A percentile compares a stretch with the other conserved stretches of the same genome.
Evolutionary conservation across 1,140 invertebrate genomes (phyloP).

Genomic region (Spodoptera litura): DNA sequence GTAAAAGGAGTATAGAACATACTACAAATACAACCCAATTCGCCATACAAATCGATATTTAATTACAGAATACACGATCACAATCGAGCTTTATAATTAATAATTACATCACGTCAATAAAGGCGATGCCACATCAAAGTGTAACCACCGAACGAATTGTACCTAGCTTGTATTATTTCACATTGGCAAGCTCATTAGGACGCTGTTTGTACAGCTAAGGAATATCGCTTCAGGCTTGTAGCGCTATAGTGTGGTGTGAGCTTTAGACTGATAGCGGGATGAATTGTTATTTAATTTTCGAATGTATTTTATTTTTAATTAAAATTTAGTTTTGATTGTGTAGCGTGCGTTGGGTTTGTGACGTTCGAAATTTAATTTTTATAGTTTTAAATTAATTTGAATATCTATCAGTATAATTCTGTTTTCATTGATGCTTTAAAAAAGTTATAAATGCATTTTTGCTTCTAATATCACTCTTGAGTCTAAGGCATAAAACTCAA

Average conservation of each 20-base stretch:
- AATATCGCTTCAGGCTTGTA: constrained; percentile 55
- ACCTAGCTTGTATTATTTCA: constrained; percentile 57
- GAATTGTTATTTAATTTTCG: neutral
- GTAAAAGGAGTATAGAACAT: neutral
- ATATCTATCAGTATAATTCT: too few relatives aligned
- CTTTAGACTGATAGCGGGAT: constrained; percentile 8
- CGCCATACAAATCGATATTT: constrained; percentile 7
- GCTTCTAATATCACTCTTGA: too few relatives aligned
- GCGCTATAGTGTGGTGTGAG: constrained; percentile 8
- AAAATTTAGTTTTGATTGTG: too few relatives aligned
- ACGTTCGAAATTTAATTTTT: too few relatives aligned
- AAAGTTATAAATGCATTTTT: too few relatives aligned
- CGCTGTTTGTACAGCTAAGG: constrained; percentile 62
- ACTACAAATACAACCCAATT: neutral
- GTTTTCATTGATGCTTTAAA: too few relatives aligned
- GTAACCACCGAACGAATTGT: constrained; percentile 36
- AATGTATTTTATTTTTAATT: neutral
- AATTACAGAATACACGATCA: constrained; percentile 24
- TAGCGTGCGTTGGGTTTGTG: too few relatives aligned
- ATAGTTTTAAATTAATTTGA: too few relatives aligned
- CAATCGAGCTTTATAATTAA: constrained; percentile 25
- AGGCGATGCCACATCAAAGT: constrained; percentile 52
- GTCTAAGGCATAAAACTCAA: too few relatives aligned
- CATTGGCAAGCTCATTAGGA: constrained; percentile 64
- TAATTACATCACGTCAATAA: constrained; percentile 41